These are phyloP conservation scores for Parascotia fuliginaria DNA, from an alignment of 2,888 invertebrate species.

Conservation along the genomic window DNA sequence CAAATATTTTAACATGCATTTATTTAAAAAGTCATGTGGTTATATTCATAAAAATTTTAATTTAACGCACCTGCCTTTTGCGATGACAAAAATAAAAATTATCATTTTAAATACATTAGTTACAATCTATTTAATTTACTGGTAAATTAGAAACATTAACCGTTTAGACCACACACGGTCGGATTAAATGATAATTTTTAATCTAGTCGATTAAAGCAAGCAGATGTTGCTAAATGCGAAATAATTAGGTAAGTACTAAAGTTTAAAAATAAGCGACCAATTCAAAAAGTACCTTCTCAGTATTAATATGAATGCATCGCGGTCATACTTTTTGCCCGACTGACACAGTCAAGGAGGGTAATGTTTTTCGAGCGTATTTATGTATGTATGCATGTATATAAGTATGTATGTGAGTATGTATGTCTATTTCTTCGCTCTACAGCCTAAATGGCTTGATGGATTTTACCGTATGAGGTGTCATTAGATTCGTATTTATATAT, in stretches of 20 bases:
- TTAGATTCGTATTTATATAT: no score
- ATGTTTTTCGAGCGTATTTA: no score
- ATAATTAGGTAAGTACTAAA: conserved; percentile 27
- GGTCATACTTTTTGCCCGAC: no score
- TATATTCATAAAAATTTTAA: background rate
- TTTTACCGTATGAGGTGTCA: no score
- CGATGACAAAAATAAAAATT: conserved; percentile 5
- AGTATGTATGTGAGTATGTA: no score
- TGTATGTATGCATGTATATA: no score
- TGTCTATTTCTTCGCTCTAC: no score
- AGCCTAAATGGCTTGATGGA: no score
- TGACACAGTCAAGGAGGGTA: no score
- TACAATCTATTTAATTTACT: conserved; percentile 7
- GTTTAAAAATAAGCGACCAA: conserved; percentile 41
- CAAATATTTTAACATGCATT: no score
- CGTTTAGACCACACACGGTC: conserved; percentile 53
- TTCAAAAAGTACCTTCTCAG: conserved; percentile 23
- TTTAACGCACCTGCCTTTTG: conserved; percentile 6
- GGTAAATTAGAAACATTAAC: conserved; percentile 31
- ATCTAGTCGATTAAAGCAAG: conserved; percentile 44
- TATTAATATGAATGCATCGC: conserved; percentile 1
- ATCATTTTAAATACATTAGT: conserved; percentile 7
- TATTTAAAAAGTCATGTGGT: background rate
- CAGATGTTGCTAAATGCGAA: conserved; percentile 62
- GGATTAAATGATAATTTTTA: conserved; percentile 47